phyloP scores from a whole-genome alignment of 2,888 invertebrate species.

The Drosophila limbata region DNA sequence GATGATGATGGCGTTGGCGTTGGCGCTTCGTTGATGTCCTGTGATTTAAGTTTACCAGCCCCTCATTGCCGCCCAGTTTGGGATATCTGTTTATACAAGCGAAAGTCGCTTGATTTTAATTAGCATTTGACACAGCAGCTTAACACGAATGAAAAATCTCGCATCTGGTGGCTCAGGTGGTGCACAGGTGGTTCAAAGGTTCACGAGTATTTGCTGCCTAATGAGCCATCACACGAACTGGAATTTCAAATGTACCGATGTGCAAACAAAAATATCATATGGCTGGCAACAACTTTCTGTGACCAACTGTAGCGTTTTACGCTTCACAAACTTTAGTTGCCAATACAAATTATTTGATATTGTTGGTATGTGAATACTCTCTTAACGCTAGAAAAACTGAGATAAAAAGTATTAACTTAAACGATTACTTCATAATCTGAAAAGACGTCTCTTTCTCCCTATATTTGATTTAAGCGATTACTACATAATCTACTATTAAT shows the following conservation, averaged over 20 bases:
- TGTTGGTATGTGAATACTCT: background rate
- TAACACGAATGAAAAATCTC: slow-evolving; percentile 58
- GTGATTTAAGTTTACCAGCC: slow-evolving; percentile 60
- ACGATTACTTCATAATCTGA: too few species aligned
- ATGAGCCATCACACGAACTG: slow-evolving; percentile 68
- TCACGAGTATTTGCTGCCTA: slow-evolving; percentile 58
- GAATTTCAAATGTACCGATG: slow-evolving; percentile 69
- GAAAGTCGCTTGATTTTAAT: slow-evolving; percentile 81
- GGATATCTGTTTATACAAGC: slow-evolving; percentile 69
- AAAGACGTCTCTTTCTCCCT: too few species aligned
- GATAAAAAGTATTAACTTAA: background rate
- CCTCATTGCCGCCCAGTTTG: slow-evolving; percentile 5
- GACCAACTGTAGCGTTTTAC: slow-evolving; percentile 63
- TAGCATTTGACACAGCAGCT: slow-evolving; percentile 82
- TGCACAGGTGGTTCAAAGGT: slow-evolving; percentile 4
- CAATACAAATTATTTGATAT: slow-evolving; percentile 9
- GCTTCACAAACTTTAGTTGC: slow-evolving; percentile 62
- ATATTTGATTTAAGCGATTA: too few species aligned
- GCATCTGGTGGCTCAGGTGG: slow-evolving; percentile 7
- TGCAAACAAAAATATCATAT: slow-evolving; percentile 74
- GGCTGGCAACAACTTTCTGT: slow-evolving; percentile 33
- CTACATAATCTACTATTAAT: too few species aligned
- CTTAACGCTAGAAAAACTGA: background rate
- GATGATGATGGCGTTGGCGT: slow-evolving; percentile 69
- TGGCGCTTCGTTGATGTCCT: slow-evolving; percentile 37